Conservation (phyloP, 2,888 invertebrate genomes). For the Melanophora roralis region DNA sequence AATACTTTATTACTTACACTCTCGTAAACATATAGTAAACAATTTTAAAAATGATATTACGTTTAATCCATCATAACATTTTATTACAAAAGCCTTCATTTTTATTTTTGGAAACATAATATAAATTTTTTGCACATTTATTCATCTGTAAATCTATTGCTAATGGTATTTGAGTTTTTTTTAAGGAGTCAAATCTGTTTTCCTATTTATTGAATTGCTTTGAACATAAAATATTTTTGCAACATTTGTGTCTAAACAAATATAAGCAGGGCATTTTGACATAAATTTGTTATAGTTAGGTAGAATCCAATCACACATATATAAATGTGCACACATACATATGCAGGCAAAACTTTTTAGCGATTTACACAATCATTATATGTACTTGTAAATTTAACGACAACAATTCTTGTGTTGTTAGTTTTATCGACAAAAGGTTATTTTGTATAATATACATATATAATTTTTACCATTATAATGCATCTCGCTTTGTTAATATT, state of each 20-base stretch:
- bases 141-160: neutral
- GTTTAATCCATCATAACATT: neutral
- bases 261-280: neutral
- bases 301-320: neutral
- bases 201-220: conserved; percentile 3
- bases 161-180: neutral
- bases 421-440: no score
- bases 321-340: neutral
- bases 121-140: neutral
- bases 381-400: no score
- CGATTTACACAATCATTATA: no score
- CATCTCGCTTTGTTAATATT: no score
- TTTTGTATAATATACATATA: no score
- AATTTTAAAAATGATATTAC: neutral
- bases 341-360: no score
- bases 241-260: neutral
- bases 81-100: neutral
- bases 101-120: neutral
- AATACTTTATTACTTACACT: no score
- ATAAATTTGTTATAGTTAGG: conserved; percentile 11
- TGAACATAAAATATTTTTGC: neutral
- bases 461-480: no score
- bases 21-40: no score
- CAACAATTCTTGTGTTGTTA: no score
- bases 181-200: neutral